Conservation (phyloP, 2,797 vertebrate species). For the Pseudochaenichthys georgianus region DNA sequence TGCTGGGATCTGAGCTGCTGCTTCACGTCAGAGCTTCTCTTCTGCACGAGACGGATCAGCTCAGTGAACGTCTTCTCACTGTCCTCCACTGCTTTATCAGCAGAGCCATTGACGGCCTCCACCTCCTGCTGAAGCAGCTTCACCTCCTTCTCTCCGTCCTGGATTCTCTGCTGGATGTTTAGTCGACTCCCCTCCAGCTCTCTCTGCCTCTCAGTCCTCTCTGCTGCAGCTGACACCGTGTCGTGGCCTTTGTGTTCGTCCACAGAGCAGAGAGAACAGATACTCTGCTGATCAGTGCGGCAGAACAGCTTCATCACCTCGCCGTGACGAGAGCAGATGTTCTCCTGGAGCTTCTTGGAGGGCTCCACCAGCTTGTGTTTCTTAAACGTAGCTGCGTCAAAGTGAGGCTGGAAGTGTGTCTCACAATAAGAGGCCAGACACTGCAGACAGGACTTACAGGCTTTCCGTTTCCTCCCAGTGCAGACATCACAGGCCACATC, state of each 20-base stretch:
- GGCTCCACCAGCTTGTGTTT: too few species aligned
- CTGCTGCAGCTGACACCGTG: too few species aligned
- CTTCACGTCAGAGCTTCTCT: constrained; percentile 1
- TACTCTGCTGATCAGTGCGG: too few species aligned
- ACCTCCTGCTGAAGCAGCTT: constrained; percentile 16
- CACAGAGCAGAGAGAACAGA: too few species aligned
- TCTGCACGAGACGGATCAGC: constrained; percentile 3
- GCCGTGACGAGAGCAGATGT: background rate
- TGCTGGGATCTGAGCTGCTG: too few species aligned
- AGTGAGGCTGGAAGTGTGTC: background rate
- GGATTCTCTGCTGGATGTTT: constrained; percentile 17
- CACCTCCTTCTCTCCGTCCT: background rate
- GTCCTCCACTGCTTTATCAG: constrained; percentile 16
- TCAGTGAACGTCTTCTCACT: constrained; percentile 14
- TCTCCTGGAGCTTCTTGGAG: too few species aligned
- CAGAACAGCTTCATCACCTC: too few species aligned
- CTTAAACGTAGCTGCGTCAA: accelerated
- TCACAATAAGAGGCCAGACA: too few species aligned
- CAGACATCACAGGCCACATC: too few species aligned
- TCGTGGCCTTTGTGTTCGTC: too few species aligned
- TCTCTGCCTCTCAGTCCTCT: background rate
- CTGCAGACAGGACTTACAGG: too few species aligned
- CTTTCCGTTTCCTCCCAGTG: too few species aligned
- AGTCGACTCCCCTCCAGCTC: background rate
- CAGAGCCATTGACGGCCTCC: background rate